Percentiles rank a stretch among this genome's conserved stretches.
phyloP scores from a whole-genome alignment of 2,888 invertebrate species.

The Stenotaenia linearis region DNA sequence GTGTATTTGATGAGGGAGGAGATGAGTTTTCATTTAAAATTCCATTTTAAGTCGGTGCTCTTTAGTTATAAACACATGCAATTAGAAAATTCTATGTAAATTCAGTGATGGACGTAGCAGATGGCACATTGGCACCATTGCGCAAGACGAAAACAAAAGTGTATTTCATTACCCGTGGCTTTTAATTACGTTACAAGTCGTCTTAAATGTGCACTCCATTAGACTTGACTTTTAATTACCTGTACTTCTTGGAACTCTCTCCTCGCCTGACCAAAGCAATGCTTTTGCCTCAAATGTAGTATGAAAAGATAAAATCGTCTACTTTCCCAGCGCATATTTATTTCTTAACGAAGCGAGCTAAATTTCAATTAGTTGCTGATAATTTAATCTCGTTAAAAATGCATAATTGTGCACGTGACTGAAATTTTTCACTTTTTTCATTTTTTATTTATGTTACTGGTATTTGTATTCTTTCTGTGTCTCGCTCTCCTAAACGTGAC shows the following conservation, averaged over 20 bases:
- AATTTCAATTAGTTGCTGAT: background rate
- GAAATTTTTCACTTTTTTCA: background rate
- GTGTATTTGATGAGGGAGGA: constrained; percentile 6
- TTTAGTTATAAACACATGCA: background rate
- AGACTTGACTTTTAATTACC: constrained; percentile 24
- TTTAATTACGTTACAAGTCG: constrained; percentile 26
- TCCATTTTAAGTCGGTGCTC: background rate
- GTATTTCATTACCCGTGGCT: constrained; percentile 21
- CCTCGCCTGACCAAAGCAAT: background rate
- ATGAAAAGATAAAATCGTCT: background rate
- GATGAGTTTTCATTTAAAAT: constrained; percentile 14
- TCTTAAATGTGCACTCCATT: constrained; percentile 13
- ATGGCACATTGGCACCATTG: constrained; percentile 24
- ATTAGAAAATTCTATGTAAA: constrained; percentile 8
- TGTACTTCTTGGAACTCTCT: constrained; percentile 6
- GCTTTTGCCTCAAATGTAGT: background rate
- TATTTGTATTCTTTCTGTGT: background rate
- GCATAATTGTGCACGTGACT: background rate
- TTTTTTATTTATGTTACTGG: background rate
- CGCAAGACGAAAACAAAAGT: constrained; percentile 24
- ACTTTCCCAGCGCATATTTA: background rate
- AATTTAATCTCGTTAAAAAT: background rate
- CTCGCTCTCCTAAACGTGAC: background rate
- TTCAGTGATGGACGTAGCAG: constrained; percentile 16
- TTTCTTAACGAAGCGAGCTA: background rate